These are phyloP conservation scores for Hucho hucho DNA, from an alignment of 2,113 vertebrate genomes.

Conservation along the genomic window DNA sequence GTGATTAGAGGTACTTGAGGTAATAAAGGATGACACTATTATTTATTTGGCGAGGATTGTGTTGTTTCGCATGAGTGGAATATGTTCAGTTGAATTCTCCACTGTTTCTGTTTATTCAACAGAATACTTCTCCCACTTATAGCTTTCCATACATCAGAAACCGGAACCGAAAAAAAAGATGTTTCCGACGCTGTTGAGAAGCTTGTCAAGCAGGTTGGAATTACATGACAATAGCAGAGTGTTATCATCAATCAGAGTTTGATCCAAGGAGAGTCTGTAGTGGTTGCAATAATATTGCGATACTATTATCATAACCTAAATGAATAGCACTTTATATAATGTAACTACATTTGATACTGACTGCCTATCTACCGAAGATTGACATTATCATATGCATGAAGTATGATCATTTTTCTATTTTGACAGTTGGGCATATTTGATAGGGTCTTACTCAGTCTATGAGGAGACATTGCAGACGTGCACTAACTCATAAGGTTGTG, in stretches of 20 bases:
- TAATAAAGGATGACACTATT: slow-evolving; percentile 58
- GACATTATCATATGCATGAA: background rate
- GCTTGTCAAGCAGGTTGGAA: slow-evolving; percentile 11
- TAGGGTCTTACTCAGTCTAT: no score
- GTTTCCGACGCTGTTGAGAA: slow-evolving; percentile 46
- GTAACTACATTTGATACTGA: background rate
- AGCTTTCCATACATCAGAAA: slow-evolving; percentile 66
- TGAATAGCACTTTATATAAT: background rate
- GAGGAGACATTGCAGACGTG: no score
- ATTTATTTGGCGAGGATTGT: slow-evolving; percentile 29
- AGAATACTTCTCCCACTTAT: slow-evolving; percentile 58
- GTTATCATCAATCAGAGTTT: background rate
- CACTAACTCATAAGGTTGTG: no score
- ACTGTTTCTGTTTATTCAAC: slow-evolving; percentile 68
- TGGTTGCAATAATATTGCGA: background rate
- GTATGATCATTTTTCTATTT: no score
- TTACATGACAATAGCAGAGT: background rate
- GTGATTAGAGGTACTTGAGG: slow-evolving; percentile 25
- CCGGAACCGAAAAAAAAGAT: slow-evolving; percentile 1
- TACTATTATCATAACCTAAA: background rate
- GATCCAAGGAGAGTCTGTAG: background rate
- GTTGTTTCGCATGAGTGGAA: slow-evolving; percentile 51
- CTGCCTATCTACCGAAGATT: background rate
- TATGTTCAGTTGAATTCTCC: slow-evolving; percentile 70
- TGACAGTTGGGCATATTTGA: no score